These are phyloP conservation scores for Taeniopygia guttata DNA, from an alignment of 2,797 vertebrate species.

Conservation along the genomic window DNA sequence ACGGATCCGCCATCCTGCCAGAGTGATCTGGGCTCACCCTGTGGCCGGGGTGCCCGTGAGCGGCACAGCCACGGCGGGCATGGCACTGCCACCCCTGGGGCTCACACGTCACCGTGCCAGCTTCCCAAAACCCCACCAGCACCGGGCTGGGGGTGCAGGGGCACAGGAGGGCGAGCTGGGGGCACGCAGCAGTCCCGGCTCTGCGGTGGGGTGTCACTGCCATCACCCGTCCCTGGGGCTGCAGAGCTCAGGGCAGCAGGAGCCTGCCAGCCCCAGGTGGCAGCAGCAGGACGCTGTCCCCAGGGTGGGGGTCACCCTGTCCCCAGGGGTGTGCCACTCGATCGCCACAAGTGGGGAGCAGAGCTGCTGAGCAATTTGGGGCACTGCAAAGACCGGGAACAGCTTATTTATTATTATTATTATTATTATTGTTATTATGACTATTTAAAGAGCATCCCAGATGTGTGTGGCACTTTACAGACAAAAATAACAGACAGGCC, in stretches of 20 bases:
- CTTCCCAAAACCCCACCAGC: accelerated
- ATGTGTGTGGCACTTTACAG: background rate
- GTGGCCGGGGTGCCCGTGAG: no score
- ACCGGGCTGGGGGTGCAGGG: accelerated
- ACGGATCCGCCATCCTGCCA: background rate
- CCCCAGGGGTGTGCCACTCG: background rate
- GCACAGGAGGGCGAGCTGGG: background rate
- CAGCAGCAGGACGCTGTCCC: background rate
- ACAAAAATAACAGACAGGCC: background rate
- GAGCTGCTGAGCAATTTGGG: background rate
- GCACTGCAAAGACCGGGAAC: background rate
- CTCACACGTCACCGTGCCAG: background rate
- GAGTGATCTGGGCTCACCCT: accelerated
- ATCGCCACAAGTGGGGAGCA: background rate
- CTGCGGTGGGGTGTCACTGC: accelerated
- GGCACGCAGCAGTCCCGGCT: accelerated
- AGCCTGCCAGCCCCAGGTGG: accelerated
- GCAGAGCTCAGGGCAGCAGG: background rate
- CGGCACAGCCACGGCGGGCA: accelerated
- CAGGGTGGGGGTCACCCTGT: accelerated
- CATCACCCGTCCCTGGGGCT: accelerated
- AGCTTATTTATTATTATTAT: background rate
- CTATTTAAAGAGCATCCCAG: background rate
- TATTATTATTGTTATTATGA: background rate
- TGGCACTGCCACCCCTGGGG: background rate